Percentiles rank a stretch among this genome's conserved stretches.
These are phyloP conservation scores for Aethina tumida DNA, from an alignment of 1,140 invertebrate species.

Conservation along the genomic window DNA sequence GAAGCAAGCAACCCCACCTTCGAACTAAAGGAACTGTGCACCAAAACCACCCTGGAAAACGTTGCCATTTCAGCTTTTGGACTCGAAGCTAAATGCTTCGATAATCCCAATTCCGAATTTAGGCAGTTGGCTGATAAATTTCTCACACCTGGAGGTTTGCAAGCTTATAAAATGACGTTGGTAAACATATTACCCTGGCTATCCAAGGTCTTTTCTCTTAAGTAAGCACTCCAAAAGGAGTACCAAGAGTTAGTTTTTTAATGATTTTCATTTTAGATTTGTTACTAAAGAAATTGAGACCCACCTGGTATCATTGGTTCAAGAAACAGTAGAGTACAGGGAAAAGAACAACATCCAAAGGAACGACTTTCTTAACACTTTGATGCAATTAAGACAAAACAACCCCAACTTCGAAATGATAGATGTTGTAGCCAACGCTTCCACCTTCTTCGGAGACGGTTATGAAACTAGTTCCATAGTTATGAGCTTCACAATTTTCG, in stretches of 20 bases:
- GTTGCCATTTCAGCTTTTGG: constrained; percentile 41
- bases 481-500: constrained; percentile 37
- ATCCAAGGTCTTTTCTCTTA: constrained; percentile 21
- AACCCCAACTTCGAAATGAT: constrained; percentile 33
- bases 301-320: no score
- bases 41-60: constrained; percentile 40
- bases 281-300: no score
- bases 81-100: constrained; percentile 33
- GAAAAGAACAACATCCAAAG: no score
- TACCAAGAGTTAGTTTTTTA: no score
- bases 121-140: constrained; percentile 31
- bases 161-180: constrained; percentile 11
- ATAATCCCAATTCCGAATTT: constrained; percentile 37
- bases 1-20: constrained; percentile 11
- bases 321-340: no score
- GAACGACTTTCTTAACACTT: no score
- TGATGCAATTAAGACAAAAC: no score
- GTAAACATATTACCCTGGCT: constrained; percentile 16
- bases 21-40: constrained; percentile 31
- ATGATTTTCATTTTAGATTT: no score
- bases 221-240: no score
- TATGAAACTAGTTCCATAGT: constrained; percentile 51
- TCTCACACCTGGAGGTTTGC: constrained; percentile 15
- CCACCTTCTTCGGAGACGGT: constrained; percentile 50
- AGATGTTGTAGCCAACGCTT: constrained; percentile 40